Evolutionary conservation across 2,113 vertebrate genomes (phyloP).

Genomic region (Notarius lentiginosus): DNA sequence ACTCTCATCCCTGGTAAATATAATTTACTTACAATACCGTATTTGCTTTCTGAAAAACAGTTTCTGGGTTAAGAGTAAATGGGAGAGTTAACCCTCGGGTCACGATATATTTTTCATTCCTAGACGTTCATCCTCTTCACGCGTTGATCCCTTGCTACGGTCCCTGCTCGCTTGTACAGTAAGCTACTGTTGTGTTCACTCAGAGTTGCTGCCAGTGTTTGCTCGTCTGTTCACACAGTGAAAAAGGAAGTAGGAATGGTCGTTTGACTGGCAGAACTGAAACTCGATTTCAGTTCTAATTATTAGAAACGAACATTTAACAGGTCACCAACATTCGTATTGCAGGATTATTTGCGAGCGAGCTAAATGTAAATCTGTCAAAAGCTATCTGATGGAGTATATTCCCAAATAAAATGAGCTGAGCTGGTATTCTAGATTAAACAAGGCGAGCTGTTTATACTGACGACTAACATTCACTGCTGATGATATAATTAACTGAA

Average conservation of each 20-base stretch:
- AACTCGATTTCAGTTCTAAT: neutral
- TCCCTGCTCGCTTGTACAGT: neutral
- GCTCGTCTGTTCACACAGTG: neutral
- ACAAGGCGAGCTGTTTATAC: neutral
- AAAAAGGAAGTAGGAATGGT: neutral
- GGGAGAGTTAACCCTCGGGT: neutral
- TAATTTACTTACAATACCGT: no score
- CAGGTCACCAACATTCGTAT: neutral
- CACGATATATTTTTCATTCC: neutral
- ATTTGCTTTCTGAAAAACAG: no score
- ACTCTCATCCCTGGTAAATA: no score
- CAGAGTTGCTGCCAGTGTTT: neutral
- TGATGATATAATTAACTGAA: neutral
- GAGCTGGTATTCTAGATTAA: neutral
- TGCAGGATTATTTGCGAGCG: neutral
- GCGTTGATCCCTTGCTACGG: neutral
- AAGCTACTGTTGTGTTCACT: neutral
- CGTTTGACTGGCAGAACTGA: neutral
- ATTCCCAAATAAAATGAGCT: neutral
- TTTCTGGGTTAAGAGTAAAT: neutral
- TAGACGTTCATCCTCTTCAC: neutral
- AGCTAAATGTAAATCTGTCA: neutral
- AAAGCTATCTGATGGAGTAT: neutral
- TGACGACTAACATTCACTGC: neutral
- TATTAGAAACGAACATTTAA: neutral